Percentiles rank a stretch among this genome's conserved stretches.
These are phyloP conservation scores for Peucedramus taeniatus DNA, from an alignment of 2,113 vertebrate species.

Conservation along the genomic window DNA sequence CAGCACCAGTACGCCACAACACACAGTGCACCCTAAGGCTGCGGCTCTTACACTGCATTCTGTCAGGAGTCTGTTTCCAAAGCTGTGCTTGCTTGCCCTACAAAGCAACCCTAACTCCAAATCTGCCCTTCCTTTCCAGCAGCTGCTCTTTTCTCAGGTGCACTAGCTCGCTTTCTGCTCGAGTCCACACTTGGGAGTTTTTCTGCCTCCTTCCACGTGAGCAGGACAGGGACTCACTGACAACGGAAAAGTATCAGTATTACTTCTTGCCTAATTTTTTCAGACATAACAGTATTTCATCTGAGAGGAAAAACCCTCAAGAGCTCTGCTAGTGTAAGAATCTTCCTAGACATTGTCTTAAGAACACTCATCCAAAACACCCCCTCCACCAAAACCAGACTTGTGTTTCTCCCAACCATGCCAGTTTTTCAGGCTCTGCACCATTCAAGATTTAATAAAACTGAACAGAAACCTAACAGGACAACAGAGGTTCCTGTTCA, in stretches of 20 bases:
- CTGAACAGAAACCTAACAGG: background rate
- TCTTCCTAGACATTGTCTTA: background rate
- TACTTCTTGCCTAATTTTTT: background rate
- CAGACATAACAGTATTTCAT: background rate
- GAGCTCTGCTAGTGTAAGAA: background rate
- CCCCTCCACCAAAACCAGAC: background rate
- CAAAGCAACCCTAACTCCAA: background rate
- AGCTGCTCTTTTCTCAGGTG: background rate
- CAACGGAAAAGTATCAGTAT: background rate
- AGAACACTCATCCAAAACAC: background rate
- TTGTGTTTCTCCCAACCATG: background rate
- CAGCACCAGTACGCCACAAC: background rate
- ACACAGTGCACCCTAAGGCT: no score
- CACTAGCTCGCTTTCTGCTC: background rate
- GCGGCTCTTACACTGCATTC: background rate
- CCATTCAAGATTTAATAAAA: background rate
- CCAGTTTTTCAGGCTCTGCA: background rate
- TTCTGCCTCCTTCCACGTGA: background rate
- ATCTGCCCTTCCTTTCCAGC: background rate
- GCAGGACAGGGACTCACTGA: background rate
- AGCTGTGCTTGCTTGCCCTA: background rate
- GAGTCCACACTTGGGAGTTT: rapidly evolving
- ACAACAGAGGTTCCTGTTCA: background rate
- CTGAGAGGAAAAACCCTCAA: background rate
- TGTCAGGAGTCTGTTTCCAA: background rate